Conservation (phyloP, 1,140 invertebrate genomes). For the Muscidifurax raptorellus region DNA sequence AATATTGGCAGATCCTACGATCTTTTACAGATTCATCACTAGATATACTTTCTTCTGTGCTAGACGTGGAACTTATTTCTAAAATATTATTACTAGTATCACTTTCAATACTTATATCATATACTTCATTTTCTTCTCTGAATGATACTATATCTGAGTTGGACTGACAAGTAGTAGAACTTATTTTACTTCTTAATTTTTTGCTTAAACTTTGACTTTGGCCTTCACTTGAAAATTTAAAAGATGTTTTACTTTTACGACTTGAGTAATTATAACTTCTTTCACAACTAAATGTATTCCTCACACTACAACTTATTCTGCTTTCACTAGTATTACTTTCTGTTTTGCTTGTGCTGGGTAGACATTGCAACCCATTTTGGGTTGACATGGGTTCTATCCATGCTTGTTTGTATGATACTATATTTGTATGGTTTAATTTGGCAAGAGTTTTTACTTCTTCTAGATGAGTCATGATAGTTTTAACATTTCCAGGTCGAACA, state of each 20-base stretch:
- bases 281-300: neutral
- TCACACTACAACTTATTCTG: neutral
- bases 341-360: neutral
- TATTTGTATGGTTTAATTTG: conserved; percentile 86
- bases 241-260: conserved; percentile 30
- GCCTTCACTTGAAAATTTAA: neutral
- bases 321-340: neutral
- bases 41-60: conserved; percentile 53
- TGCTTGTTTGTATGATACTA: conserved; percentile 89
- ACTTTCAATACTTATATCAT: conserved; percentile 43
- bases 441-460: conserved; percentile 88
- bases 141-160: conserved; percentile 65
- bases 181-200: conserved; percentile 45
- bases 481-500: conserved; percentile 79
- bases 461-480: conserved; percentile 79
- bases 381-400: conserved; percentile 82
- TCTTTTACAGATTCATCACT: conserved; percentile 56
- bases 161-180: conserved; percentile 50
- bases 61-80: conserved; percentile 33
- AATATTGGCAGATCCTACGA: conserved; percentile 57
- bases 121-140: conserved; percentile 55
- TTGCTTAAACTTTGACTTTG: neutral
- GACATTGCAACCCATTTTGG: neutral
- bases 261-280: neutral
- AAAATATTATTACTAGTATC: conserved; percentile 42